Evolutionary conservation across 1,140 invertebrate species (phyloP).

Genomic region (Scaptomyza montana): DNA sequence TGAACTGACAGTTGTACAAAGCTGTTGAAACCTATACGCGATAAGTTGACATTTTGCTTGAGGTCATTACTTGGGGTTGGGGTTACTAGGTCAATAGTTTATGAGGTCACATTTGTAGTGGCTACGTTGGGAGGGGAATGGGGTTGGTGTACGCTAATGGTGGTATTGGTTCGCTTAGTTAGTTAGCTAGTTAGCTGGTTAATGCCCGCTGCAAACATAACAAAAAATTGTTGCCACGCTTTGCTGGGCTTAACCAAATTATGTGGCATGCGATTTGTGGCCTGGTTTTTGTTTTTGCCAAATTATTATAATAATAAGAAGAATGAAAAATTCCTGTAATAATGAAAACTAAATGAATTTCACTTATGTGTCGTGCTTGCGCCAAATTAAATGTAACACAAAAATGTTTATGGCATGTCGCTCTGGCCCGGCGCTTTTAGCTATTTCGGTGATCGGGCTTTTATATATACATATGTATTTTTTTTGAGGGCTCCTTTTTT

Average conservation of each 20-base stretch:
- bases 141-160: background rate
- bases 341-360: conserved; percentile 80
- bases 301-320: conserved; percentile 28
- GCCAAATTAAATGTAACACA: conserved; percentile 74
- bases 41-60: conserved; percentile 73
- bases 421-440: conserved; percentile 29
- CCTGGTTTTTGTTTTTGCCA: conserved; percentile 44
- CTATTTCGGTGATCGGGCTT: conserved; percentile 51
- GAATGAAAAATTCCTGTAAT: conserved; percentile 41
- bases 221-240: conserved; percentile 35
- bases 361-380: conserved; percentile 77
- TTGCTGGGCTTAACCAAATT: conserved; percentile 58
- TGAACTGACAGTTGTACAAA: conserved; percentile 5
- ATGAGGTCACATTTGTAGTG: conserved; percentile 62
- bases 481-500: conserved; percentile 31
- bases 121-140: background rate
- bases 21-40: conserved; percentile 63
- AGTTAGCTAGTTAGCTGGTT: conserved; percentile 39
- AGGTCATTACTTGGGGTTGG: conserved; percentile 75
- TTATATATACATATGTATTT: too few species aligned
- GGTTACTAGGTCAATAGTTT: conserved; percentile 80
- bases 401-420: conserved; percentile 72
- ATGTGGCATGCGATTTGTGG: conserved; percentile 69
- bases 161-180: conserved; percentile 26
- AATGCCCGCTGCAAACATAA: conserved; percentile 55